These are phyloP conservation scores for Coluber constrictor DNA, from an alignment of 2,797 vertebrate species.

Conservation along the genomic window DNA sequence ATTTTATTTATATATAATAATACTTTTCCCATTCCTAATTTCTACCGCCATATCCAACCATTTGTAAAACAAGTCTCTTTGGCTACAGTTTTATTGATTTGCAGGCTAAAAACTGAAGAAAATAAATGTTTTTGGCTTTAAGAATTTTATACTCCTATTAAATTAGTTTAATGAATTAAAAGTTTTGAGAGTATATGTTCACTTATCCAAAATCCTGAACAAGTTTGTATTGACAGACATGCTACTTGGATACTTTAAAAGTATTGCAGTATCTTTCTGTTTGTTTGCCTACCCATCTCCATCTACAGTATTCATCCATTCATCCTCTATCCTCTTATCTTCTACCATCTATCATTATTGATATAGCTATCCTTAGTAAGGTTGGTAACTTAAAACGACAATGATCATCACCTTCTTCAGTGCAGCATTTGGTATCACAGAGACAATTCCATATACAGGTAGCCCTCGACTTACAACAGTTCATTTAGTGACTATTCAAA, in stretches of 20 bases:
- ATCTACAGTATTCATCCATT: too few species aligned
- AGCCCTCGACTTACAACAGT: too few species aligned
- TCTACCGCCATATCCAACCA: too few species aligned
- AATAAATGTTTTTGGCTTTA: background rate
- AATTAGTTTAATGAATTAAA: background rate
- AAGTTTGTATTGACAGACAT: background rate
- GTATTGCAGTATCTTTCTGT: background rate
- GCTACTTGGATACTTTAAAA: background rate
- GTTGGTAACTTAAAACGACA: too few species aligned
- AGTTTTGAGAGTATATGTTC: background rate
- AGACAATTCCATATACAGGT: background rate
- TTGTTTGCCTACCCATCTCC: background rate
- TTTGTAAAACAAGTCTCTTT: too few species aligned
- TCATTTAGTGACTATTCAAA: too few species aligned
- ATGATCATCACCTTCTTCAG: background rate
- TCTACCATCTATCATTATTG: too few species aligned
- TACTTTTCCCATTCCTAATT: too few species aligned
- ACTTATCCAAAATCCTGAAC: background rate
- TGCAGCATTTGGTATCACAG: background rate
- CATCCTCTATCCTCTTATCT: too few species aligned
- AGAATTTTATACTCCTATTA: background rate
- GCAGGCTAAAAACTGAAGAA: background rate
- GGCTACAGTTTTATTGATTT: background rate
- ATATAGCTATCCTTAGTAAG: too few species aligned
- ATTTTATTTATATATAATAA: too few species aligned